Percentiles rank a stretch among this genome's conserved stretches.
Conservation (phyloP, 2,797 vertebrate species). For the Atherinosoma microstoma region DNA sequence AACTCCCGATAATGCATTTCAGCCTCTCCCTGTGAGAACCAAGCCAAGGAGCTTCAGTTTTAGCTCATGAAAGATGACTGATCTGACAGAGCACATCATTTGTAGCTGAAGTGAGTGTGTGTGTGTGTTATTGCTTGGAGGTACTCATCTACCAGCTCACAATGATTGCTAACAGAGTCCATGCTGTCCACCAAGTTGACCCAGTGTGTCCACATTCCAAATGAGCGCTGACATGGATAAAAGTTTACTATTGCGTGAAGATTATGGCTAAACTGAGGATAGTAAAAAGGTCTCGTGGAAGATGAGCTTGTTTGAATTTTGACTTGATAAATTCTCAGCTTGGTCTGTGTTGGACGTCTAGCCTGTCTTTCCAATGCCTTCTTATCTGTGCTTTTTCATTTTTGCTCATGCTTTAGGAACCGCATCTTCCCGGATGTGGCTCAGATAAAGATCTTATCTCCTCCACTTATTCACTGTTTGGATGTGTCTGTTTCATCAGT, state of each 20-base stretch:
- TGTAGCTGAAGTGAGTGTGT: not conserved
- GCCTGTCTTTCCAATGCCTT: slow-evolving; percentile 21
- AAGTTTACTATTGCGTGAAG: slow-evolving; percentile 18
- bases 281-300: slow-evolving; percentile 20
- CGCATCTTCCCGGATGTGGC: slow-evolving; percentile 49
- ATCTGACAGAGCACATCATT: slow-evolving; percentile 12
- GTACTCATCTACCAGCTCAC: not conserved
- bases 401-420: slow-evolving; percentile 50
- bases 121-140: not conserved
- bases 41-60: slow-evolving; percentile 11
- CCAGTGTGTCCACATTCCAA: slow-evolving; percentile 23
- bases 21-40: not conserved
- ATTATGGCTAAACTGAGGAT: slow-evolving; percentile 31
- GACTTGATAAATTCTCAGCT: slow-evolving; percentile 23
- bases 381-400: slow-evolving; percentile 35
- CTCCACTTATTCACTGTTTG: slow-evolving; percentile 49
- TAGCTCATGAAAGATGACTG: not conserved
- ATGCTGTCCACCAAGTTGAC: slow-evolving; percentile 22
- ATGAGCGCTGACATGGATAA: slow-evolving; percentile 4
- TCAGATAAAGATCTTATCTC: slow-evolving; percentile 62
- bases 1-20: not conserved
- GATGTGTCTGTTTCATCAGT: slow-evolving; percentile 51
- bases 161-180: slow-evolving; percentile 7
- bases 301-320: slow-evolving; percentile 21
- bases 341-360: slow-evolving; percentile 18